Evolutionary conservation across 2,888 invertebrate species (phyloP), one percentile per base, ranked within the genome.

Genomic region (Molorchus minor): DNA sequence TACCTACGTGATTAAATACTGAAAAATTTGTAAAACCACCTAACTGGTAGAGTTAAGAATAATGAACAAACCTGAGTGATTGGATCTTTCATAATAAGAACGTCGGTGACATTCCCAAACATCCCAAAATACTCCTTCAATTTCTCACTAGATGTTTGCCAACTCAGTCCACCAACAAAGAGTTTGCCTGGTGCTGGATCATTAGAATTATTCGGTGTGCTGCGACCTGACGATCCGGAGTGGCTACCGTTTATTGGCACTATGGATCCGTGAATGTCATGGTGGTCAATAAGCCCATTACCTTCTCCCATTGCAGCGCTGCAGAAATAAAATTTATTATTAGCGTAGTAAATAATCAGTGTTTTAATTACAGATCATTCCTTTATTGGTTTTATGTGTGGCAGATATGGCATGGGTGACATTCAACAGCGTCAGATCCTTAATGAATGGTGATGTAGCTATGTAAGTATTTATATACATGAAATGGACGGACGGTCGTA

Each of bases 61-160:
- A n/a, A n/a, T n/a, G n/a, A n/a, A n/a, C n/a, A n/a, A n/a, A 94
- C 94, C 92, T 94, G 94, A 67, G 94, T 94, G 33, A 94, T 91
- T 0, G 94, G 94, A 81, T 95, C 94, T 84, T 94, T 94, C 94
- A 95, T 94, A 75, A 95, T 94, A 64, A 94, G 87, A 56, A 95
- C 94, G 79, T 95, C 94, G 25, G 93, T 92, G 68, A 95, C 94
- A 3, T 91, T 89, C 58, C 95, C 95, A 74, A 94, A 95, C 90
- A 94, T 93, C 56, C 92, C 91, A 72, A 95, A 95, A 81, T 95
- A 95, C 75, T 94, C 94, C 73, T 92, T 84, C n/a, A 95, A 87
- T 80, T 94, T 95, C 80, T 95, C 94, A 55, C 92, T 91, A 75
- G 93, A 93, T 13, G 95, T 95, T 82, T 94, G 94, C 94, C 94